Evolutionary conservation across 2,113 vertebrate genomes (phyloP).

Genomic region (Lampris megalopsis): DNA sequence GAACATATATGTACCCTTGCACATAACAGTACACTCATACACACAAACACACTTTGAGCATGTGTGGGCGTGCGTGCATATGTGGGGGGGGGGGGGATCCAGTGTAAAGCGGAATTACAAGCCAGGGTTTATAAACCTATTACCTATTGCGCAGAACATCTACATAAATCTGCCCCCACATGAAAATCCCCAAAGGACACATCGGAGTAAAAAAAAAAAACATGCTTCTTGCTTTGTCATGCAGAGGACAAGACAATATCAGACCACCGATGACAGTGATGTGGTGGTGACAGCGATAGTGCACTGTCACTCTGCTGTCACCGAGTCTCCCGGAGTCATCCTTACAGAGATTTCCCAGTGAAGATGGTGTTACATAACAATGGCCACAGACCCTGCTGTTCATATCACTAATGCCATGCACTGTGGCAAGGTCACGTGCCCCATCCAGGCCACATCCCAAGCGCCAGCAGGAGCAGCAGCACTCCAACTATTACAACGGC

Average conservation of each 20-base stretch:
- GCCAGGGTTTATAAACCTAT: constrained; percentile 20
- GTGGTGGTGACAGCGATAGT: constrained; percentile 62
- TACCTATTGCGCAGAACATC: constrained; percentile 16
- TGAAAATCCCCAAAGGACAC: constrained; percentile 40
- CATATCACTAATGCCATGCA: constrained; percentile 80
- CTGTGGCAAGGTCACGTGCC: constrained; percentile 73
- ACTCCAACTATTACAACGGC: constrained; percentile 77
- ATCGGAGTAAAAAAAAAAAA: neutral
- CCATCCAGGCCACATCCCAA: constrained; percentile 73
- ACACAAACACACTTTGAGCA: constrained; percentile 10
- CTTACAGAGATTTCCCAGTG: constrained; percentile 73
- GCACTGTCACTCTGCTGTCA: constrained; percentile 71
- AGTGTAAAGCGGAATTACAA: constrained; percentile 28
- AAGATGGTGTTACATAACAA: constrained; percentile 79
- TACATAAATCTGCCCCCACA: constrained; percentile 44
- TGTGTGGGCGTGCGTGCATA: neutral
- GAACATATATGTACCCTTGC: neutral
- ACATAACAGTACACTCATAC: neutral
- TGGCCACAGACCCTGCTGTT: constrained; percentile 75
- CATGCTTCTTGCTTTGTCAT: constrained; percentile 44
- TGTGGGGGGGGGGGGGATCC: neutral
- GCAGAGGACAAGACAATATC: constrained; percentile 16
- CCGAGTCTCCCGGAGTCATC: constrained; percentile 61
- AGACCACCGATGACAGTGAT: constrained; percentile 43
- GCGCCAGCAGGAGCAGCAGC: constrained; percentile 66